Evolutionary conservation across 2,888 invertebrate genomes (phyloP).

Genomic region (Coleophora deauratella): DNA sequence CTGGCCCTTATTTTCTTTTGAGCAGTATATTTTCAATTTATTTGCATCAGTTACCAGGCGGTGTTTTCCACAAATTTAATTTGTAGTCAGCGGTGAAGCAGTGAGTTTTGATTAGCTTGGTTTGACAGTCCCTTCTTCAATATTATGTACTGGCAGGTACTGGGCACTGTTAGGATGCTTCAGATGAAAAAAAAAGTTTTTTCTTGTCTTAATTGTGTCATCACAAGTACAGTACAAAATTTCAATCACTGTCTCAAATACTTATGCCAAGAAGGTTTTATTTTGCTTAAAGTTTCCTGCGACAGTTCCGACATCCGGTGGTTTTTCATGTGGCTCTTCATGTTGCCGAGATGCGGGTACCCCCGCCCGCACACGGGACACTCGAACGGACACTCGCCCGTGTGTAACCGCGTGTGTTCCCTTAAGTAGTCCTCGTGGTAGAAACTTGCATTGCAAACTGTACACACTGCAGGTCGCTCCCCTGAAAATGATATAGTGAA

Average conservation of each 20-base stretch:
- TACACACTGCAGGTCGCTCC: slow-evolving; percentile 55
- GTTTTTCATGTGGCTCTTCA: slow-evolving; percentile 62
- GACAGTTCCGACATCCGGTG: slow-evolving; percentile 56
- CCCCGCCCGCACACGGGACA: slow-evolving; percentile 64
- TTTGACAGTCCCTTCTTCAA: no score
- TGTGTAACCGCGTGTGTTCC: slow-evolving; percentile 64
- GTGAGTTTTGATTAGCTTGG: no score
- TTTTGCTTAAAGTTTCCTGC: slow-evolving; percentile 37
- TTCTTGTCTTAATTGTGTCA: no score
- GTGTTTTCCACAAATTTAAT: no score
- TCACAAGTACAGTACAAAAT: background rate
- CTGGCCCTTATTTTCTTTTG: no score
- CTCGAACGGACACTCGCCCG: slow-evolving; percentile 65
- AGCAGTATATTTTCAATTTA: no score
- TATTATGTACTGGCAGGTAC: no score
- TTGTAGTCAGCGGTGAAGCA: no score
- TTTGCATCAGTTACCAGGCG: no score
- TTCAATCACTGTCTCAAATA: slow-evolving; percentile 37
- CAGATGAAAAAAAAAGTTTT: no score
- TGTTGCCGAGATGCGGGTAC: slow-evolving; percentile 61
- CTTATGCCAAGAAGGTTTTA: slow-evolving; percentile 58
- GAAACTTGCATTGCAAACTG: slow-evolving; percentile 51
- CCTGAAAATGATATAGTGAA: slow-evolving; percentile 35
- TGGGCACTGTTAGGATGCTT: no score
- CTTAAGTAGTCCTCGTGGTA: slow-evolving; percentile 59